A percentile compares a stretch with the other conserved stretches of the same genome.
These are phyloP conservation scores for Minunthozetes semirufus DNA, from an alignment of 2,888 invertebrate genomes.

Conservation along the genomic window DNA sequence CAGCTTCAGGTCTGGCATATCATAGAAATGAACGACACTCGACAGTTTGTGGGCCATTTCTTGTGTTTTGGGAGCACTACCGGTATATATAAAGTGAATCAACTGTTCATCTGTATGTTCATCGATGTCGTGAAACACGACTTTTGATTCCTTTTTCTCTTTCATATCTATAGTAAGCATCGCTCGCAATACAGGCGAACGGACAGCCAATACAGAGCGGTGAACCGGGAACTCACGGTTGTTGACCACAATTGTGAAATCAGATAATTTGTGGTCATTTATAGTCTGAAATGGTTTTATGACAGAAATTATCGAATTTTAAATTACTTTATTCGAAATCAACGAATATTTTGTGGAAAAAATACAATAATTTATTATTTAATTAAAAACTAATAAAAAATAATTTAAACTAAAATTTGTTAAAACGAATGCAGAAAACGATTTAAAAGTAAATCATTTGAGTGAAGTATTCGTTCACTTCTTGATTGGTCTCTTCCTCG, in stretches of 20 bases:
- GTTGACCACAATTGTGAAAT: not conserved
- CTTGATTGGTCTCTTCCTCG: constrained; percentile 19
- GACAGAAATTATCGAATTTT: too few relatives aligned
- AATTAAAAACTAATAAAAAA: too few relatives aligned
- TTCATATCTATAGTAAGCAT: not conserved
- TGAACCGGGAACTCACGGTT: not conserved
- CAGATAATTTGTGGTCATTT: not conserved
- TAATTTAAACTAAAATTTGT: too few relatives aligned
- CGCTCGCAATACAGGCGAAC: not conserved
- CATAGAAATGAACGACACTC: not conserved
- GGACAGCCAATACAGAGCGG: not conserved
- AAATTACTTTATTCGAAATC: too few relatives aligned
- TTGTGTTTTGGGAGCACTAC: not conserved
- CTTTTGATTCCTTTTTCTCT: not conserved
- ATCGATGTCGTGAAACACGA: not conserved
- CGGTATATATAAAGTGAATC: not conserved
- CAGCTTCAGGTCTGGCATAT: not conserved
- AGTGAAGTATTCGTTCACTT: not conserved
- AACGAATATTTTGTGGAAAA: too few relatives aligned
- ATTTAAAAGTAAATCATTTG: too few relatives aligned
- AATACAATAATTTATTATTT: too few relatives aligned
- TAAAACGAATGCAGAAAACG: too few relatives aligned
- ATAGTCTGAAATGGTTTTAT: too few relatives aligned
- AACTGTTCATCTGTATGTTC: not conserved
- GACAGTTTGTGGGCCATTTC: not conserved